Evolutionary conservation across 2,113 vertebrate genomes (phyloP), one percentile per base, ranked within the genome.

Genomic region (Hippocampus abdominalis): DNA sequence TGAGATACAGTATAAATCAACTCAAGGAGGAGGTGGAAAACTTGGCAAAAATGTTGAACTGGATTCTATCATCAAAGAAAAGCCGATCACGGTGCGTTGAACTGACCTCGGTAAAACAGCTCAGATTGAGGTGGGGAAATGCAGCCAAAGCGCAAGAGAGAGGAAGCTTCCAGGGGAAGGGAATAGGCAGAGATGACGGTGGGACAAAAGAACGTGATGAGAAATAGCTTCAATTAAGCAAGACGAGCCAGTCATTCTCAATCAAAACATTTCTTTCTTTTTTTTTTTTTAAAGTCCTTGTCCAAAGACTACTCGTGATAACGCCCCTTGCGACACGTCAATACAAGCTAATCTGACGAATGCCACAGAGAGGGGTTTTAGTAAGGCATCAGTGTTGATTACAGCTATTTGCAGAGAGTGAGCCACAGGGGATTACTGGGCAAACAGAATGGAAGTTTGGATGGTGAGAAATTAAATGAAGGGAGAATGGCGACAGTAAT

Each of bases 11-110:
- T 6, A 36, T 4, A 89, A 88, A 80, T 87, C 67, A 63, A 76
- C 83, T 76, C 75, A 54, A 56, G 42, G 36, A 76, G 77, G 76
- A 78, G 73, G 83, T 1, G 59, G 81, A 87, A 87, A 81, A 75
- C 89, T 84, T 76, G 82, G 74, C 76, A 53, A 80, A 83, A 79
- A 78, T 75, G 72, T 32, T 29, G 74, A 71, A 77, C 68, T 68
- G 74, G 84, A 83, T 88, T 87, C 85, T 82, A 85, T 80, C 80
- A 80, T 86, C 74, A 88, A 85, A 86, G 79, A 81, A 84, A 87
- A 83, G 73, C 70, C 70, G 87, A 86, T 87, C 76, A 86, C 76
- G 81, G 64, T 23, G 77, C 78, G 79, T 74, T 70, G 59, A 29
- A 9, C 2, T 80, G 87, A 90, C 88, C 86, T 89, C 89, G 89